Conservation (phyloP, 2,797 vertebrate species). For the Telmatherina bonti region DNA sequence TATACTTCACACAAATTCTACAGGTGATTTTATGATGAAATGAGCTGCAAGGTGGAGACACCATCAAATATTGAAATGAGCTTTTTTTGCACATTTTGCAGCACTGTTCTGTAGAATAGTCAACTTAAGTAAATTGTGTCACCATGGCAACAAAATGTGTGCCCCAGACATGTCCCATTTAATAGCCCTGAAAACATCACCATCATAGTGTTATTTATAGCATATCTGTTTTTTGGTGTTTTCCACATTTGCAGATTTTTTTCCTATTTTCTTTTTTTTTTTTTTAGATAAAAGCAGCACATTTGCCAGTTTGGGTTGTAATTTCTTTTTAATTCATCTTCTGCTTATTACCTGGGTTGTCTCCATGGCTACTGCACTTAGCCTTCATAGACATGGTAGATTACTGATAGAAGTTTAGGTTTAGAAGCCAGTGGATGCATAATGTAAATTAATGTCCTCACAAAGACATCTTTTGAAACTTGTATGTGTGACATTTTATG, state of each 20-base stretch:
- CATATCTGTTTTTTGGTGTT: neutral
- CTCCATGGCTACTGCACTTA: constrained; percentile 1
- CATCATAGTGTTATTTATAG: neutral
- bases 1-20: neutral
- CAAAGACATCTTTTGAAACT: neutral
- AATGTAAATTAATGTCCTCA: neutral
- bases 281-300: neutral
- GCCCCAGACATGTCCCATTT: neutral
- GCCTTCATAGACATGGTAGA: neutral
- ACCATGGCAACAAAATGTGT: constrained; percentile 3
- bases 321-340: neutral
- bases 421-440: neutral
- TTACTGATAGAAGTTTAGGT: neutral
- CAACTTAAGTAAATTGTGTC: neutral
- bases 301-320: too few relatives aligned
- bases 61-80: neutral
- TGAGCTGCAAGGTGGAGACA: neutral
- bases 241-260: neutral
- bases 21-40: constrained; percentile 9
- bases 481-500: constrained; percentile 4
- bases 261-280: too few relatives aligned
- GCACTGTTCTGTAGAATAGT: neutral
- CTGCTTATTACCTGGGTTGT: too few relatives aligned
- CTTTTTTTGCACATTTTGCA: neutral
- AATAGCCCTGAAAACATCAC: neutral